A percentile compares a stretch with the other conserved stretches of the same genome.
phyloP scores from a whole-genome alignment of 2,888 invertebrate species.

The Blomia tropicalis region DNA sequence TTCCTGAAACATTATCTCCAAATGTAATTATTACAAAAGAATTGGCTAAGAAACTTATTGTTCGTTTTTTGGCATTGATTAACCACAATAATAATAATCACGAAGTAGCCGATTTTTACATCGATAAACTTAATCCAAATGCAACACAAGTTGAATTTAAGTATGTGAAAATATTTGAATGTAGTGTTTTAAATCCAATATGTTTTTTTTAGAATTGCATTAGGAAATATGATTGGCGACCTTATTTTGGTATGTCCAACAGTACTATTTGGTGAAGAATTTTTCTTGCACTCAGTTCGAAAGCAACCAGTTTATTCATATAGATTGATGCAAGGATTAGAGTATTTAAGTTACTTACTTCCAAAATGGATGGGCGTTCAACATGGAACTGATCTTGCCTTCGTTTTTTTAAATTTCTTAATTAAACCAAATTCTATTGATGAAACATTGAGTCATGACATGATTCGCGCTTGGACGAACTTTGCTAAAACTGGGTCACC shows the following conservation, averaged over 20 bases:
- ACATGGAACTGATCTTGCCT: not conserved
- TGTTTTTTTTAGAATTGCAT: not conserved
- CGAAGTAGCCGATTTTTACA: not conserved
- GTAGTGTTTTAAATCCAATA: too few relatives aligned
- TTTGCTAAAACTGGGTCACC: conserved; percentile 4
- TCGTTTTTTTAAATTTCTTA: not conserved
- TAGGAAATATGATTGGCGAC: not conserved
- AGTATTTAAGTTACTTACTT: not conserved
- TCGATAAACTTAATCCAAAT: not conserved
- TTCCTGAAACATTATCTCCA: not conserved
- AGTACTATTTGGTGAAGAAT: not conserved
- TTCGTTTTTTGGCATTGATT: too few relatives aligned
- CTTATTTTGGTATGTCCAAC: not conserved
- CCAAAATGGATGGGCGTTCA: not conserved
- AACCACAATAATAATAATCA: conserved; percentile 17
- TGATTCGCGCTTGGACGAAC: conserved; percentile 5
- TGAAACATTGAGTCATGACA: not conserved
- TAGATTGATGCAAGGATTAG: not conserved
- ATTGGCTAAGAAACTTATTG: too few relatives aligned
- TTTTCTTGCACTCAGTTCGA: too few relatives aligned
- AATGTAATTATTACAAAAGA: not conserved
- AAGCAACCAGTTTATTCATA: not conserved
- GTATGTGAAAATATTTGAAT: not conserved
- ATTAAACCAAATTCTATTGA: not conserved
- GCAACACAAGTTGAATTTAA: not conserved